phyloP scores from a whole-genome alignment of 2,888 invertebrate species.

The Chromoteleia sp. region DNA sequence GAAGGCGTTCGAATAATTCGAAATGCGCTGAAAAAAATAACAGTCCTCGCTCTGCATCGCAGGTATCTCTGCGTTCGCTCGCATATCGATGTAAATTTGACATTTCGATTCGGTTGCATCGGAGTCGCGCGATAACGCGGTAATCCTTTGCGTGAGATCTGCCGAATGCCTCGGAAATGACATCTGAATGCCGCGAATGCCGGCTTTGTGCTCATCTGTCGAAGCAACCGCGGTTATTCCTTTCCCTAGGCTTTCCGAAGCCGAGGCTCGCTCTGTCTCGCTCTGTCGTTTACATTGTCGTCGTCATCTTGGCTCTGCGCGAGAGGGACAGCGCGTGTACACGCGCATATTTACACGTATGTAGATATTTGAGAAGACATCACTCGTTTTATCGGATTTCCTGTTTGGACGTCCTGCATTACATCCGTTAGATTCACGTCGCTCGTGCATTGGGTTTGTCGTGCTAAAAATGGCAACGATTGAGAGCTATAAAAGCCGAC shows the following conservation, averaged over 20 bases:
- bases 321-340: neutral
- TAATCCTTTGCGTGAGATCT: constrained; percentile 74
- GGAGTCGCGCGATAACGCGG: constrained; percentile 60
- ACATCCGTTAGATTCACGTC: constrained; percentile 47
- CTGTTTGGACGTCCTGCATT: constrained; percentile 59
- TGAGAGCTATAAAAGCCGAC: neutral
- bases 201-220: constrained; percentile 69
- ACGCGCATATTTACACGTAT: constrained; percentile 7
- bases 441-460: constrained; percentile 11
- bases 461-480: neutral
- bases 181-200: constrained; percentile 72
- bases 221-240: constrained; percentile 61
- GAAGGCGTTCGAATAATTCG: constrained; percentile 23
- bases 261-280: constrained; percentile 40
- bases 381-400: constrained; percentile 52
- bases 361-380: constrained; percentile 41
- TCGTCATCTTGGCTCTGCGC: constrained; percentile 2
- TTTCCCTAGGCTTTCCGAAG: constrained; percentile 42
- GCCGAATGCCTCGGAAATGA: constrained; percentile 74
- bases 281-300: constrained; percentile 26
- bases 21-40: constrained; percentile 9
- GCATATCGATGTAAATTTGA: constrained; percentile 66
- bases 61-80: constrained; percentile 36
- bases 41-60: constrained; percentile 18
- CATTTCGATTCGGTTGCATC: constrained; percentile 58